Evolutionary conservation across 2,797 vertebrate species (phyloP), one percentile per base, ranked within the genome.

Genomic region (Danio albolineatus): DNA sequence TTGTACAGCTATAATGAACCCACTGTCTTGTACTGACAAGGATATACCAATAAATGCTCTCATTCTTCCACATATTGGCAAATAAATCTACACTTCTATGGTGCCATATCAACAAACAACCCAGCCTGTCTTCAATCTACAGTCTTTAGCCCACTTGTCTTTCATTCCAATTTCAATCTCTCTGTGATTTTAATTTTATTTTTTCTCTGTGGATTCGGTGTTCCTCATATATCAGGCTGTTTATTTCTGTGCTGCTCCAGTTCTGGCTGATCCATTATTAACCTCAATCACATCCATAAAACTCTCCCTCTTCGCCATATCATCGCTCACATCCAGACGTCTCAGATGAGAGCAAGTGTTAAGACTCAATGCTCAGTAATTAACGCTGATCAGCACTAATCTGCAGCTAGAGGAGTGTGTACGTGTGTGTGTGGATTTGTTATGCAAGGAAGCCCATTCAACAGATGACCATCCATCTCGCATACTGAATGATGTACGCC

Each of bases 241-340:
- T 73, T 73, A 77, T 82, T 70, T 46, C 61, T 28, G 41, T 10
- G 39, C 56, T 79, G 36, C 49, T 67, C 59, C 49, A 16, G 28
- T 51, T 64, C n/a, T 62, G 36, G 56, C 57, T 74, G 61, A 21
- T 69, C 46, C 65, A 64, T 73, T 80, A 36, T 69, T 38, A 76
- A 67, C 51, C 36, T 7, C 19, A 44, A 57, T 76, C 60, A 56
- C 69, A 59, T 74, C 39, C 21, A 41, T 49, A 70, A 76, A 76
- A 21, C 72, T 75, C 41, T 38, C 41, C 39, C 21, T 59, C 49
- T 39, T 44, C 17, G 5, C 21, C 44, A 14, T 57, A 64, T 60
- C 57, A 74, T 60, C 19, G 9, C 19, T 85, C 69, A 44, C 46
- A 21, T 73, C 48, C 36, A 65, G 49, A 48, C 48, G 57, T 38